Percentiles rank a stretch among this genome's conserved stretches.
Conservation (phyloP, 2,888 invertebrate genomes). For the Eupithecia abbreviata region DNA sequence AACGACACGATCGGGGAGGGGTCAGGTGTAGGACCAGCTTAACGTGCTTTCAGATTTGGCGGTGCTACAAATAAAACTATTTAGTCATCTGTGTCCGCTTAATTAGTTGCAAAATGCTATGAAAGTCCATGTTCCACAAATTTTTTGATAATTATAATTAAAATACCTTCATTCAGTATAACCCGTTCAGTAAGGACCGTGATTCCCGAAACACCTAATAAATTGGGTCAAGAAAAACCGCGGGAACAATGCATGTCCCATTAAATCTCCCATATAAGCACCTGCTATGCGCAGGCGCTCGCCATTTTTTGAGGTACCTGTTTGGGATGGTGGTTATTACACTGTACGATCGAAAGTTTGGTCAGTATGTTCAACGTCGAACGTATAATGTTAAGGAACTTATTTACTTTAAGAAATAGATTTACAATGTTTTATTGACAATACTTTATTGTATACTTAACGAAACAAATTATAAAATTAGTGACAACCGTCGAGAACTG, state of each 20-base stretch:
- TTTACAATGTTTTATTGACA: neutral
- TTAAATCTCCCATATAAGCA: slow-evolving; percentile 45
- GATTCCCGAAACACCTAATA: slow-evolving; percentile 20
- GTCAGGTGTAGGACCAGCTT: no score
- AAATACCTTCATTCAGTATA: neutral
- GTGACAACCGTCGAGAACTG: neutral
- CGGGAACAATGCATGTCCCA: slow-evolving; percentile 33
- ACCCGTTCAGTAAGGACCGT: neutral
- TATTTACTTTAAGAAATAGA: neutral
- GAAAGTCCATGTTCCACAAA: neutral
- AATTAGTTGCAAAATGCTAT: neutral
- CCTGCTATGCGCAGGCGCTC: slow-evolving; percentile 41
- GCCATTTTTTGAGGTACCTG: slow-evolving; percentile 55
- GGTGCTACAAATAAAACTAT: neutral
- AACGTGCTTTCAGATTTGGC: no score
- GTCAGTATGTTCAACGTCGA: slow-evolving; percentile 6
- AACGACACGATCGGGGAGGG: no score
- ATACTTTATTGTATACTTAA: neutral
- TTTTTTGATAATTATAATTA: neutral
- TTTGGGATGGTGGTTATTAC: slow-evolving; percentile 47
- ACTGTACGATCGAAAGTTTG: neutral
- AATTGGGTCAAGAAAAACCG: slow-evolving; percentile 40
- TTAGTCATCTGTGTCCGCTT: neutral
- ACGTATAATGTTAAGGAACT: neutral
- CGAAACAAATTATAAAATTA: neutral